Evolutionary conservation across 2,888 invertebrate species (phyloP).

Genomic region (Drosophila melanosoma): DNA sequence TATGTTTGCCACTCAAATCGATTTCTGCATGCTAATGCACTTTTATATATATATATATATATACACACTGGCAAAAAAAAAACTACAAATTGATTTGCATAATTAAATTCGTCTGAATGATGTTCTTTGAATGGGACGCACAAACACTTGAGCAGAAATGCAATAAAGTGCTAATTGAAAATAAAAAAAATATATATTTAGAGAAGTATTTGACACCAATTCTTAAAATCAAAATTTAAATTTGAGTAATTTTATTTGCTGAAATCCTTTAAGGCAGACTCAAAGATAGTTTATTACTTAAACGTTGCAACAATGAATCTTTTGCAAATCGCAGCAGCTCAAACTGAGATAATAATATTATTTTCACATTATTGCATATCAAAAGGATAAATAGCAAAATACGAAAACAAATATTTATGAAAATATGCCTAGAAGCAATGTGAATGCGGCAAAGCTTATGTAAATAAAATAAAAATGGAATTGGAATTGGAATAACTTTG

Average conservation of each 20-base stretch:
- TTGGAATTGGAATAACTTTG: background rate
- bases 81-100: conserved; percentile 38
- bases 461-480: background rate
- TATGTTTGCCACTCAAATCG: conserved; percentile 53
- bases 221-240: background rate
- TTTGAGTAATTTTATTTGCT: background rate
- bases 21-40: conserved; percentile 29
- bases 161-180: background rate
- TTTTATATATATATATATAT: conserved; percentile 8
- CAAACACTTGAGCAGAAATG: background rate
- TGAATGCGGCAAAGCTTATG: background rate
- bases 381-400: background rate
- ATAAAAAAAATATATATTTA: background rate
- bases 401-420: background rate
- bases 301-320: background rate
- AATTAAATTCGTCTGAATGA: conserved; percentile 38
- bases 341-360: background rate
- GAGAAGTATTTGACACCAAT: background rate
- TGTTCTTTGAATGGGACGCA: conserved; percentile 3
- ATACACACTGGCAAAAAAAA: conserved; percentile 6
- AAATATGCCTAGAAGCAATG: background rate
- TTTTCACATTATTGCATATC: background rate
- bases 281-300: background rate
- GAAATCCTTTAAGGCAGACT: background rate
- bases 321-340: background rate